phyloP scores from a whole-genome alignment of 2,888 invertebrate species.

The Clunio marinus region DNA sequence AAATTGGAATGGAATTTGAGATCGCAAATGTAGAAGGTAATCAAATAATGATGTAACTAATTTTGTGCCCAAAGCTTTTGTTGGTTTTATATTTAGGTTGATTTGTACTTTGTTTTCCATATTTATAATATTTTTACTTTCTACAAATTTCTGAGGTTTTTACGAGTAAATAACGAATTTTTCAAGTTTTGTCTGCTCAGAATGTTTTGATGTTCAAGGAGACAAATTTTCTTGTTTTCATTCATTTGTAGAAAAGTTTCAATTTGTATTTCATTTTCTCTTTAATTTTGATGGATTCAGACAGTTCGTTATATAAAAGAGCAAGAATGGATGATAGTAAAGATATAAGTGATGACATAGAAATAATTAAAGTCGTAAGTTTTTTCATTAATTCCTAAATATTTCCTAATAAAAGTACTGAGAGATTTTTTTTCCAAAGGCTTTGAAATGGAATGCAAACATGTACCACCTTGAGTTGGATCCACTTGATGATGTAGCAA shows the following conservation, averaged over 20 bases:
- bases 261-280: too few species aligned
- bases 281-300: neutral
- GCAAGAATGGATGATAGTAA: neutral
- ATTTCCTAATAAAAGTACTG: neutral
- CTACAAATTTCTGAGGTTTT: neutral
- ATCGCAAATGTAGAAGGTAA: neutral
- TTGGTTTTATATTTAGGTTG: neutral
- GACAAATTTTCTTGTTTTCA: neutral
- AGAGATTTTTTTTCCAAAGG: too few species aligned
- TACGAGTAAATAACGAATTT: too few species aligned
- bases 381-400: neutral
- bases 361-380: neutral
- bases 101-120: neutral
- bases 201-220: too few species aligned
- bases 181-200: too few species aligned
- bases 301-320: neutral
- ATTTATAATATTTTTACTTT: neutral
- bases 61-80: neutral
- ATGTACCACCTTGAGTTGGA: conserved; percentile 18
- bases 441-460: conserved; percentile 16
- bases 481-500: neutral
- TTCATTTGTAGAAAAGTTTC: too few species aligned
- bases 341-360: neutral
- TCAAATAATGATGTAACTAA: neutral
- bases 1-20: neutral